phyloP scores from a whole-genome alignment of 1,140 invertebrate genomes.

The Pachypsylla venusta region DNA sequence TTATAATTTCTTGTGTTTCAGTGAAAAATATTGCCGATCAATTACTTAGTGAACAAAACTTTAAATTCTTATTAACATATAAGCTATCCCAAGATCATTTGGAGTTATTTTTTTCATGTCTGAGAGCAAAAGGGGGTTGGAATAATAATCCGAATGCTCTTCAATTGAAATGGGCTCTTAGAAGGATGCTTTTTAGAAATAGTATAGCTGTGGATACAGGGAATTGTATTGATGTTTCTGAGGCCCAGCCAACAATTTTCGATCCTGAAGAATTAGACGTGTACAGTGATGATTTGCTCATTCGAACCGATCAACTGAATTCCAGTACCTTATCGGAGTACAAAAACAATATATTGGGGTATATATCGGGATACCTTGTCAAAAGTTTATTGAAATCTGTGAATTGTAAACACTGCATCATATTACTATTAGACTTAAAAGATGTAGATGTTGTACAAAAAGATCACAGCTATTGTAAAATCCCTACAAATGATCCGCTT shows the following conservation, averaged over 20 bases:
- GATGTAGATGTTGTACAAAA: neutral
- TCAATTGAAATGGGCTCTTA: neutral
- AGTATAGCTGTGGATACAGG: neutral
- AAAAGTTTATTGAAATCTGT: neutral
- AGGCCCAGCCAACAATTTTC: neutral
- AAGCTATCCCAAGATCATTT: neutral
- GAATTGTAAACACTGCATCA: neutral
- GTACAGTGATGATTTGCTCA: neutral
- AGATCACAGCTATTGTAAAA: neutral
- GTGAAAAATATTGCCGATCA: no score
- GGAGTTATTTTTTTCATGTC: neutral
- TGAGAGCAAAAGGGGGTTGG: neutral
- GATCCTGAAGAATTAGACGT: neutral
- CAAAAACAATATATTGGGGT: neutral
- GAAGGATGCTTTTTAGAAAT: neutral
- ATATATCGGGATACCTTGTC: neutral
- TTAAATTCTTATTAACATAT: no score
- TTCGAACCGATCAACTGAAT: neutral
- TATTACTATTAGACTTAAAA: neutral
- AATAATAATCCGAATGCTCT: neutral
- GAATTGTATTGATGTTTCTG: neutral
- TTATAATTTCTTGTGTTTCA: no score
- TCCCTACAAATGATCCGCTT: neutral
- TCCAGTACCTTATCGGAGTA: neutral
- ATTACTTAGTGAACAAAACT: no score